phyloP scores from a whole-genome alignment of 1,140 invertebrate species.

The Galendromus occidentalis region DNA sequence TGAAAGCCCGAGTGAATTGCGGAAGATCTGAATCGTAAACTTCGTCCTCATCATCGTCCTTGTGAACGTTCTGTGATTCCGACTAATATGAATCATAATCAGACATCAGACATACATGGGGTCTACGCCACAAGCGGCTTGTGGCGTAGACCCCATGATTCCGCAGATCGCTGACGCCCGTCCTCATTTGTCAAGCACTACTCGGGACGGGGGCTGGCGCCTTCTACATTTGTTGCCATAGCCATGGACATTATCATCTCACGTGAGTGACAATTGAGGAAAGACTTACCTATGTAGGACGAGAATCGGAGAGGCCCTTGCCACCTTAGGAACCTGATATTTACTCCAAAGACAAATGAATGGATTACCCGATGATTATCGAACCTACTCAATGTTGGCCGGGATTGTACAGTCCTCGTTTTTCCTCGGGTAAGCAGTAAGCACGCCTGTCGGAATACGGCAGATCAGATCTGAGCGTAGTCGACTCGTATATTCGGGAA shows the following conservation, averaged over 20 bases:
- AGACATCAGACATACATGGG: too few species aligned
- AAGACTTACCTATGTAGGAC: neutral
- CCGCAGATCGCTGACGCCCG: neutral
- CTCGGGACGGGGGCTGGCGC: neutral
- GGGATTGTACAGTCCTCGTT: neutral
- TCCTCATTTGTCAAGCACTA: neutral
- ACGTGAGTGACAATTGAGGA: neutral
- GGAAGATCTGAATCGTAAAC: too few species aligned
- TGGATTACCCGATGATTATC: neutral
- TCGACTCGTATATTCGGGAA: too few species aligned
- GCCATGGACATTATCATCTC: neutral
- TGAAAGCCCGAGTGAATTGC: too few species aligned
- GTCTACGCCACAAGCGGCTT: too few species aligned
- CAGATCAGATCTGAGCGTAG: too few species aligned
- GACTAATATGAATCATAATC: too few species aligned
- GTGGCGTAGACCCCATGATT: too few species aligned
- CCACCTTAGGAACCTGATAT: neutral
- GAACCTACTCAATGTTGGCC: neutral
- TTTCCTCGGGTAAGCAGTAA: slow-evolving; percentile 10
- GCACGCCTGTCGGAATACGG: too few species aligned
- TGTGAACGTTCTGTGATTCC: too few species aligned
- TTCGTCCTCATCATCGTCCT: too few species aligned
- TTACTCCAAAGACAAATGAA: neutral
- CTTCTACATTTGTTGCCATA: neutral
- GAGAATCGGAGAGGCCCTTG: neutral